Percentiles rank a stretch among this genome's conserved stretches.
phyloP scores from a whole-genome alignment of 2,113 vertebrate species.

The Fregata magnificens region DNA sequence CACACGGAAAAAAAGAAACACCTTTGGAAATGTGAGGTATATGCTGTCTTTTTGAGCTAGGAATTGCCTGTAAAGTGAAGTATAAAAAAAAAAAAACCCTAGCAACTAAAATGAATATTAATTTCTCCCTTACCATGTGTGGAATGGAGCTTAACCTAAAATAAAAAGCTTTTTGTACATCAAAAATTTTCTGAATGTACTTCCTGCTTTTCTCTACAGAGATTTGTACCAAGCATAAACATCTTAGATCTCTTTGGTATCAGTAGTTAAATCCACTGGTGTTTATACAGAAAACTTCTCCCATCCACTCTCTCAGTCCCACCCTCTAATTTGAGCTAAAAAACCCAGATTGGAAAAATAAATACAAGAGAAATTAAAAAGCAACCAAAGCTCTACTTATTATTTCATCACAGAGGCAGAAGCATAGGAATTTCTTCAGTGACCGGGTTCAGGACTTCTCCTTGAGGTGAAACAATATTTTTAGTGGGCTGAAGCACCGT shows the following conservation, averaged over 20 bases:
- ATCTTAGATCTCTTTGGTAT: not conserved
- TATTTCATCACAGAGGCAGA: constrained; percentile 14
- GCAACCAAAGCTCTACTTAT: not conserved
- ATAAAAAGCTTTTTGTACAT: not conserved
- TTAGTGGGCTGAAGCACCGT: not conserved
- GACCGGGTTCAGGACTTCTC: not conserved
- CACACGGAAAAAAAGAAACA: not conserved
- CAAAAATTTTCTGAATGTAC: not conserved
- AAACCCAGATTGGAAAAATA: not conserved
- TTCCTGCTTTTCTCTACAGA: not conserved
- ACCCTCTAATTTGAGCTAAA: constrained; percentile 1
- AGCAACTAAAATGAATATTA: not conserved
- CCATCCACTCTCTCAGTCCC: not conserved
- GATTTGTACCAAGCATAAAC: not conserved
- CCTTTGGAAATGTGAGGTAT: not conserved
- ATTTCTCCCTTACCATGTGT: not conserved
- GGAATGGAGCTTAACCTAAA: not conserved
- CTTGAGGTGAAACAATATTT: not conserved
- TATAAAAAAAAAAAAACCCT: not conserved
- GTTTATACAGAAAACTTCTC: not conserved
- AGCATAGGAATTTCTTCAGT: not conserved
- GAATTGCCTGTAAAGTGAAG: constrained; percentile 42
- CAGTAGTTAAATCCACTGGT: not conserved
- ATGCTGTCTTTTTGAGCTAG: not conserved
- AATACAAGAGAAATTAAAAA: not conserved